Evolutionary conservation across 2,797 vertebrate genomes (phyloP).

Genomic region (Dendrocincla tyrannina): DNA sequence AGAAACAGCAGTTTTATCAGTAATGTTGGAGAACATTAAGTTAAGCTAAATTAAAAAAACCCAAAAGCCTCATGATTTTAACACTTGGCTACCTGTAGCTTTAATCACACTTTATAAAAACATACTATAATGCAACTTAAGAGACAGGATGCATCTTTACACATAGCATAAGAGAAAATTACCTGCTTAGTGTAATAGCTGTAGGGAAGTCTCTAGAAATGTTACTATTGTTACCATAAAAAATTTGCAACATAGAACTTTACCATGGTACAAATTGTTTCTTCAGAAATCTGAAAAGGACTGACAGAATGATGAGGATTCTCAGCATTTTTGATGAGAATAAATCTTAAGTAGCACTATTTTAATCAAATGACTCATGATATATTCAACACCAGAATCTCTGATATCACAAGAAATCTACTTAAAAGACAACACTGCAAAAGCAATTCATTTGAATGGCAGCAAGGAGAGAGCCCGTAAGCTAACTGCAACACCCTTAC

Average conservation of each 20-base stretch:
- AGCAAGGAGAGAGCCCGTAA: not conserved
- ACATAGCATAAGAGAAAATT: not conserved
- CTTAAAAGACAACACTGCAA: conserved; percentile 17
- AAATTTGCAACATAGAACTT: not conserved
- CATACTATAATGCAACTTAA: not conserved
- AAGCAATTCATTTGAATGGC: not conserved
- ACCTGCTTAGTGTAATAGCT: not conserved
- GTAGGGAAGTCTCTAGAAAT: not conserved
- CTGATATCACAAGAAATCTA: not conserved
- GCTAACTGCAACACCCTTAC: not conserved
- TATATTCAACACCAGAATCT: conserved; percentile 31
- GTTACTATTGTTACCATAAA: not conserved
- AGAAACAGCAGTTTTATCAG: not conserved
- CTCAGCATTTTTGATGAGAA: conserved; percentile 12
- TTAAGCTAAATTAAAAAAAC: not conserved
- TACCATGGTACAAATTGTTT: not conserved
- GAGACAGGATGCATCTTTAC: not conserved
- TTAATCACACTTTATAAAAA: not conserved
- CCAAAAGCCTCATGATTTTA: not conserved
- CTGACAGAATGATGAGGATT: conserved; percentile 31
- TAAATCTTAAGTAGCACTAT: conserved; percentile 49
- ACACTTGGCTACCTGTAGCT: not conserved
- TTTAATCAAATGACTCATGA: conserved; percentile 60
- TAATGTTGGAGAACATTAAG: not conserved
- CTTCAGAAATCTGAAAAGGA: not conserved